Conservation (phyloP, 23 tunicate species). For the Ciona savignyi region DNA sequence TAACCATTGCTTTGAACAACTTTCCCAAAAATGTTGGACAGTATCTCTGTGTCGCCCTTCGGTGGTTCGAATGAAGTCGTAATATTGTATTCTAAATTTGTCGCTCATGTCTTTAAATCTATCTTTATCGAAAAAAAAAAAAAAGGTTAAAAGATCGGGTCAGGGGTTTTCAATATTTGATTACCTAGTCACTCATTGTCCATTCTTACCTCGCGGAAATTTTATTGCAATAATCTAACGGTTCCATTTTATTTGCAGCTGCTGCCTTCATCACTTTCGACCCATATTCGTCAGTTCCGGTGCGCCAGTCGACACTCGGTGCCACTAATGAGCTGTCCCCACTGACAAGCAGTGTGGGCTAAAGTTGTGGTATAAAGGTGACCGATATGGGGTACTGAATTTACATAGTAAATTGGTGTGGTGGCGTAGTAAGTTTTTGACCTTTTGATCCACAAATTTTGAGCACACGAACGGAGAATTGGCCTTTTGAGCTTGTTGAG, state of each 20-base stretch:
- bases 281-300: constrained; percentile 91
- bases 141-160: background rate
- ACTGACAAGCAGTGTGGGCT: constrained; percentile 60
- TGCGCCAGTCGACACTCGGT: constrained; percentile 6
- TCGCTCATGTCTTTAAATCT: background rate
- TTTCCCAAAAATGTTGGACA: constrained; percentile 9
- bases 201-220: constrained; percentile 39
- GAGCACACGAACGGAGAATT: too few relatives aligned
- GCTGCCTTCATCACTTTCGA: constrained; percentile 67
- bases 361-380: constrained; percentile 70
- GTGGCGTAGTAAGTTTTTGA: constrained; percentile 54
- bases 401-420: constrained; percentile 82
- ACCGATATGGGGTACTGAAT: constrained; percentile 75
- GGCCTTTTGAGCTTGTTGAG: too few relatives aligned
- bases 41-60: background rate
- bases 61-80: constrained; percentile 2
- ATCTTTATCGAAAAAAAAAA: too few relatives aligned
- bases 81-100: background rate
- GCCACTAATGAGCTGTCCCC: constrained; percentile 20
- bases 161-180: too few relatives aligned
- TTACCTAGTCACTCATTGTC: too few relatives aligned
- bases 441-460: too few relatives aligned
- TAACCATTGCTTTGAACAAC: background rate
- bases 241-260: constrained; percentile 12
- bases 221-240: constrained; percentile 29